phyloP scores from a whole-genome alignment of 2,113 vertebrate genomes.

The Todiramphus saurophagus region DNA sequence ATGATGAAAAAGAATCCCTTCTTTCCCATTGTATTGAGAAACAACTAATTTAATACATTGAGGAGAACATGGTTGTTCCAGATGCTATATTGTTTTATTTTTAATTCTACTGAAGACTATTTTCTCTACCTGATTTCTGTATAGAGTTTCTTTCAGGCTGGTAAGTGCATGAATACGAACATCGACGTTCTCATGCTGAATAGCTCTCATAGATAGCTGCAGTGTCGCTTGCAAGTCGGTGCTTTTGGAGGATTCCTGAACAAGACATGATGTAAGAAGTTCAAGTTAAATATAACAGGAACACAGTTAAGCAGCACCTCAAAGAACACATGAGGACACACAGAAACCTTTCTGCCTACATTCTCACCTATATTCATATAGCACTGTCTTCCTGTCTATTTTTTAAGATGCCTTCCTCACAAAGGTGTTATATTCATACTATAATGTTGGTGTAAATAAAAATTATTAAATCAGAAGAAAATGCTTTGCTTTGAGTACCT shows the following conservation, averaged over 20 bases:
- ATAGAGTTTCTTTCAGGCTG: slow-evolving; percentile 91
- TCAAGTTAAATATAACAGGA: background rate
- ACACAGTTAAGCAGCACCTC: background rate
- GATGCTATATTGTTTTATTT: background rate
- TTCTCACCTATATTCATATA: background rate
- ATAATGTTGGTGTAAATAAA: background rate
- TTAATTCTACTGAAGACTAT: background rate
- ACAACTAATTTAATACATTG: background rate
- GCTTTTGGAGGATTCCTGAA: slow-evolving; percentile 89
- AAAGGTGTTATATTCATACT: background rate
- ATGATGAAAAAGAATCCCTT: background rate
- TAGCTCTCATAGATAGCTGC: slow-evolving; percentile 92
- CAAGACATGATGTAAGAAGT: background rate
- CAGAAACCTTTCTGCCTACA: background rate
- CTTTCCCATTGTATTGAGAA: background rate
- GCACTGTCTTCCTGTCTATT: background rate
- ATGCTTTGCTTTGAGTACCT: background rate
- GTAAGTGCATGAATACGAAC: slow-evolving; percentile 95
- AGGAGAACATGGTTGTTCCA: background rate
- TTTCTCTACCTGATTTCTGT: slow-evolving; percentile 89
- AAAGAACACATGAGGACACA: background rate
- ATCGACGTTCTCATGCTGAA: slow-evolving; percentile 96
- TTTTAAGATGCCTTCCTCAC: background rate
- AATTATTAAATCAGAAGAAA: background rate
- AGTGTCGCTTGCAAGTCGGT: slow-evolving; percentile 87